Base-by-base conservation (phyloP, 2,113 vertebrate genomes). In the Lasiurus borealis region DNA sequence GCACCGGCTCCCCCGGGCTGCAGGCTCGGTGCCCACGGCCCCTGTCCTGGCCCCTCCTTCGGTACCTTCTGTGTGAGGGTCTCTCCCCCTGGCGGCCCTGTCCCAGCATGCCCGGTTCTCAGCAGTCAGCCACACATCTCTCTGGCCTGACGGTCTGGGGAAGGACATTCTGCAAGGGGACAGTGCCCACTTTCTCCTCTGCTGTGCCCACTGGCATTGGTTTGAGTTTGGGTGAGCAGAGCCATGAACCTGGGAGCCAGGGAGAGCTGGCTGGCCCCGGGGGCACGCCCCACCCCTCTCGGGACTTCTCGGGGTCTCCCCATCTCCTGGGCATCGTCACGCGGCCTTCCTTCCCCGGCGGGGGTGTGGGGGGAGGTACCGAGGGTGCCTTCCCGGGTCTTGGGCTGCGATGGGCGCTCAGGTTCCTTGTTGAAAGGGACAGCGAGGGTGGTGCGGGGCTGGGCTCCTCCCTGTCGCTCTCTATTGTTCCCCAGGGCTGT, bases 271-370 rank as follows among this genome's bases (percentile, higher is more conserved):
- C 31, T 2, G 29, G 57, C 75, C 40, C 8, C 6, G 8, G 48
- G 57, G 57, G 10, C 15, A 8, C 0, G 0, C 0, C 3, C 1
- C 1, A 7, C 5, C 25, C 23, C n/a, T 31, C 75, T 71, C 19
- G 4, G 46, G 64, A 80, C 52, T 48, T 77, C 25, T 15, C 27
- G 8, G 36, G 57, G n/a, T 69, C n/a, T 75, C 46, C 31, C n/a
- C 13, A 3, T 34, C 6, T 48, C 14, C 1, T 2, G 31, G 64
- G 85, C 16, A 3, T 18, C 34, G 3, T 19, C 4, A 0, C 4
- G 19, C 15, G 1, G 29, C 31, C 15, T 86, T 5, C 18, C 11
- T 15, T 9, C 23, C 36, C 23, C 5, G 2, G n/a, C 27, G 4
- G 44, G 27, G 3, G 54, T 23, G 52, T 59, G 44, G 59, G 25